Base-by-base conservation (phyloP, 2,888 invertebrate species). In the Drosophila greeni region DNA sequence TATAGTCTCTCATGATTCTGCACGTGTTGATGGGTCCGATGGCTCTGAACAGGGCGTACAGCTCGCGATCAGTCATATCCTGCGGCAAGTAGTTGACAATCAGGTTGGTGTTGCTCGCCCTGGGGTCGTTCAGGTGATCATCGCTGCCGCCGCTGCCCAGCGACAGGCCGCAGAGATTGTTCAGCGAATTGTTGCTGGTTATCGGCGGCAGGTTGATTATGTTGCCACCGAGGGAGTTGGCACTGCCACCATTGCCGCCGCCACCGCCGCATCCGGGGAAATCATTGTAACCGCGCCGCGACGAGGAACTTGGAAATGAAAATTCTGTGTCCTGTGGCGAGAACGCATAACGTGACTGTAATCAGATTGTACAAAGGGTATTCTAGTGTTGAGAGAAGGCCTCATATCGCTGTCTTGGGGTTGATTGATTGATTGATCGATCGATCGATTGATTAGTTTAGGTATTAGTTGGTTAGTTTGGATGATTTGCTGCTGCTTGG, bases 51-150 rank as follows among this genome's bases (percentile, higher is more conserved):
- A 97, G 93, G 73, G 94, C 93, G 87, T 94, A 95, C 60, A 97
- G 91, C 85, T 97, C 97, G 86, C 95, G 94, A 88, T 97, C 97
- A 2, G 95, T 95, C 91, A 97, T 94, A 84, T 94, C 95, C 90
- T 97, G 97, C 31, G 98, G 97, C 83, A 98, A 91, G 89, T 97
- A 98, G 91, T 98, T 98, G 85, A 98, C 95, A 78, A 98, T 98
- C 80, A 98, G 92, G 90, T 97, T 97, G 61, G 95, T 95, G 80
- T 91, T 91, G 75, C 84, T 86, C 33, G 73, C 61, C 59, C 76
- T 74, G 11, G 70, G 75, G 59, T 82, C 85, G 62, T 73, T 74
- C 70, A 61, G 49, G 31, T 65, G 75, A 64, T 85, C 79, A 58
- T 80, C 86, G 61, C 84, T 86, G 70, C 85, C 85, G 47, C 82